These are phyloP conservation scores for Poecilia gillii DNA, from an alignment of 2,797 vertebrate genomes.

Conservation along the genomic window DNA sequence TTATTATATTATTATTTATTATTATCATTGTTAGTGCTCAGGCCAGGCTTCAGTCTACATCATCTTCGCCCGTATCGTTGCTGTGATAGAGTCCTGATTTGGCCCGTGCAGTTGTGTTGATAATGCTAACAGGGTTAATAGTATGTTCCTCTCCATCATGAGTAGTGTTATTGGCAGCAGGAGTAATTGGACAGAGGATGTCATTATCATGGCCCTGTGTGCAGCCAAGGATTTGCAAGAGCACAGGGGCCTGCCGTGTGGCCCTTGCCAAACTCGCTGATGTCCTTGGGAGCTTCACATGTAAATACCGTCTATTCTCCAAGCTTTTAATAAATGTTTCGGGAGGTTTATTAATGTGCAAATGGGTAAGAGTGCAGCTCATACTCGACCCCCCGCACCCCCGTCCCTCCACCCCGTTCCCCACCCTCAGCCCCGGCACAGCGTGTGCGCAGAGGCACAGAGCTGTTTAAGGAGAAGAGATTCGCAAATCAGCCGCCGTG, in stretches of 20 bases:
- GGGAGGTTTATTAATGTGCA: slow-evolving; percentile 84
- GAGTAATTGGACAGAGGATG: slow-evolving; percentile 78
- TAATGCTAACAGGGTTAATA: slow-evolving; percentile 77
- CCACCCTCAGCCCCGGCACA: slow-evolving; percentile 53
- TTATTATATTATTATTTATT: slow-evolving; percentile 4
- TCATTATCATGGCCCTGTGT: slow-evolving; percentile 72
- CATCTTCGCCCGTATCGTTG: slow-evolving; percentile 48
- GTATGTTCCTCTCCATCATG: slow-evolving; percentile 76
- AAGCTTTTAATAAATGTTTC: slow-evolving; percentile 82
- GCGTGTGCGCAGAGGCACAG: slow-evolving; percentile 81
- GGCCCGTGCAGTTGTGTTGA: slow-evolving; percentile 58
- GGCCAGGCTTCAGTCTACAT: slow-evolving; percentile 21
- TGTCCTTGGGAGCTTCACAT: slow-evolving; percentile 73
- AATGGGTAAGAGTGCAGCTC: slow-evolving; percentile 74
- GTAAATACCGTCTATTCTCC: slow-evolving; percentile 80
- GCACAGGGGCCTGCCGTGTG: slow-evolving; percentile 60
- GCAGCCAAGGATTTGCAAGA: slow-evolving; percentile 69
- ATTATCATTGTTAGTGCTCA: slow-evolving; percentile 8
- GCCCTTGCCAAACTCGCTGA: slow-evolving; percentile 60
- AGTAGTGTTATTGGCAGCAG: slow-evolving; percentile 73
- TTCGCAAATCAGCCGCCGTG: slow-evolving; percentile 80
- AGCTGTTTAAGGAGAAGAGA: slow-evolving; percentile 85
- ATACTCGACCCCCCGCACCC: slow-evolving; percentile 18
- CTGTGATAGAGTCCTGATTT: slow-evolving; percentile 63
- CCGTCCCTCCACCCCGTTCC: slow-evolving; percentile 32